Evolutionary conservation across 2,113 vertebrate species (phyloP).

Genomic region (Planiliza haematocheilus): DNA sequence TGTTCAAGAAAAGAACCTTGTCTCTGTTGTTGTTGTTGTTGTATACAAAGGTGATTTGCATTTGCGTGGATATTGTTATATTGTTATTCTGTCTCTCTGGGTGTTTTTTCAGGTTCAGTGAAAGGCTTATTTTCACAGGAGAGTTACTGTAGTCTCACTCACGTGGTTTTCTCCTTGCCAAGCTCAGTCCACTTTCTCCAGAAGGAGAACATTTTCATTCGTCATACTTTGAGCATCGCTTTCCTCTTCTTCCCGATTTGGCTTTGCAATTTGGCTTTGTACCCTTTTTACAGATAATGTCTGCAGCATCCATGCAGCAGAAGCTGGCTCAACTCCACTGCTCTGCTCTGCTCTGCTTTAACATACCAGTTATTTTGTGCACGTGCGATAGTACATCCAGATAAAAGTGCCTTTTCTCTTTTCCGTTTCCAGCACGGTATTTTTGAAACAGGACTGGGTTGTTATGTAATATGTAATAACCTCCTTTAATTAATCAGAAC

Average conservation of each 20-base stretch:
- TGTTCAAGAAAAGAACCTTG: too few species aligned
- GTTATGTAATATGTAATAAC: slow-evolving; percentile 13
- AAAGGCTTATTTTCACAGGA: slow-evolving; percentile 13
- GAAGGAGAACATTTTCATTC: slow-evolving; percentile 11
- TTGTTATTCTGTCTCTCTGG: slow-evolving; percentile 26
- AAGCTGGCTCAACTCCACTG: background rate
- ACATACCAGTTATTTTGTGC: too few species aligned
- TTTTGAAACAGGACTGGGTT: slow-evolving; percentile 6
- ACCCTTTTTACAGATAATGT: background rate
- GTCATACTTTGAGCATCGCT: background rate
- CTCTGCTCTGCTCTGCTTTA: too few species aligned
- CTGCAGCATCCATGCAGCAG: background rate
- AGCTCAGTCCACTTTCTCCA: slow-evolving; percentile 12
- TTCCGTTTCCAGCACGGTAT: slow-evolving; percentile 4
- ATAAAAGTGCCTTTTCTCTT: background rate
- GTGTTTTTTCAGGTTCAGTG: slow-evolving; percentile 20
- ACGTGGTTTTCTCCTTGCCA: slow-evolving; percentile 6
- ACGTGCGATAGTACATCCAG: too few species aligned
- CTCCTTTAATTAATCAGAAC: background rate
- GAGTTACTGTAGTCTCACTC: slow-evolving; percentile 7
- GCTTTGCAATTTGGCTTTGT: background rate
- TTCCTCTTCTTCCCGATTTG: background rate
- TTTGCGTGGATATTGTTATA: background rate
- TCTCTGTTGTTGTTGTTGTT: too few species aligned
- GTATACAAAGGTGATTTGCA: slow-evolving; percentile 17